Evolutionary conservation across 2,888 invertebrate species (phyloP).

Genomic region (Erebia epiphron): DNA sequence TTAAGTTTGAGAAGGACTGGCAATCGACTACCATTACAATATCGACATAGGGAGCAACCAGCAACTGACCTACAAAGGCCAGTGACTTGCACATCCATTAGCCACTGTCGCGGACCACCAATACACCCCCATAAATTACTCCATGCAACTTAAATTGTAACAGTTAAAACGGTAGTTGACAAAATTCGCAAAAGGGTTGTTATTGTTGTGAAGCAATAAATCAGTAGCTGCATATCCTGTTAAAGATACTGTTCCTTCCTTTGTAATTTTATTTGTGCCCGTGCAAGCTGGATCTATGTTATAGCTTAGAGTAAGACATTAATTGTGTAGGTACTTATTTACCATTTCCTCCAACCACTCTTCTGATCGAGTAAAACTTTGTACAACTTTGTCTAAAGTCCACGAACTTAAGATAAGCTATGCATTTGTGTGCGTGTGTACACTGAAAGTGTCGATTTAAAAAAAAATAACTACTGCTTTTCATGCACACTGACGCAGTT

Average conservation of each 20-base stretch:
- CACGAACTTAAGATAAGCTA: too few species aligned
- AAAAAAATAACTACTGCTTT: too few species aligned
- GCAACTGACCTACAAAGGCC: conserved; percentile 75
- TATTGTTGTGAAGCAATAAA: conserved; percentile 47
- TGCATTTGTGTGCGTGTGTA: too few species aligned
- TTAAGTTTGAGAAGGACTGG: conserved; percentile 58
- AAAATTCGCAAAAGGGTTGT: conserved; percentile 61
- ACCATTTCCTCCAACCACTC: too few species aligned
- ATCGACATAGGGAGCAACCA: conserved; percentile 52
- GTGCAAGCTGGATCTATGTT: not conserved
- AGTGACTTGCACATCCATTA: conserved; percentile 72
- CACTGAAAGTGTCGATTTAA: too few species aligned
- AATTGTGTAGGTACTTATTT: too few species aligned
- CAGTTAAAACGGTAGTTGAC: conserved; percentile 68
- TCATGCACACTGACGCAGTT: too few species aligned
- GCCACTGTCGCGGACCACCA: conserved; percentile 69
- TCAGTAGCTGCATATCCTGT: conserved; percentile 41
- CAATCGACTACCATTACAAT: conserved; percentile 50
- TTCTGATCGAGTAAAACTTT: too few species aligned
- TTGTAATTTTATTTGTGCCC: conserved; percentile 19
- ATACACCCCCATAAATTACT: conserved; percentile 70
- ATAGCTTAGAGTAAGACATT: too few species aligned
- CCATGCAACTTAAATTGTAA: conserved; percentile 64
- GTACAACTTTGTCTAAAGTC: too few species aligned
- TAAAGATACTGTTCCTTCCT: conserved; percentile 25